Conservation (phyloP, 2,113 vertebrate genomes). For the Eleginops maclovinus region DNA sequence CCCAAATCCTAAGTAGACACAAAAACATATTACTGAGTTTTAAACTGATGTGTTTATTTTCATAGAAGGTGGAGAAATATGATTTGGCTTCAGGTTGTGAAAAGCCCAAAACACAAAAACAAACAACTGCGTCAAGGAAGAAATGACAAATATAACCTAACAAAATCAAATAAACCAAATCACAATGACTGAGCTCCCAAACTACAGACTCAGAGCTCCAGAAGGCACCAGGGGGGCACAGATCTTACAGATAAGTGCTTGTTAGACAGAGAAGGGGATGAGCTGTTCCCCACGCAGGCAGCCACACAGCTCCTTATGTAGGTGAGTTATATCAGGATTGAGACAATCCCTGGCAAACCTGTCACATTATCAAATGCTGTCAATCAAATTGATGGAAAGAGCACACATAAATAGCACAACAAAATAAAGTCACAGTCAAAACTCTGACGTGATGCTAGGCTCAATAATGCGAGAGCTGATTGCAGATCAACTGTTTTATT, state of each 20-base stretch:
- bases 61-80: neutral
- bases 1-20: neutral
- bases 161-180: neutral
- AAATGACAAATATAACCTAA: neutral
- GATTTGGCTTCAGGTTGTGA: neutral
- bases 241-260: neutral
- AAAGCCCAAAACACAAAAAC: neutral
- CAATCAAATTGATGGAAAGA: constrained; percentile 4
- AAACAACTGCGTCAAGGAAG: neutral
- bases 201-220: neutral
- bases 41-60: neutral
- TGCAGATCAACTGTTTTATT: neutral
- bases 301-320: neutral
- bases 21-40: neutral
- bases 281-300: neutral
- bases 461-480: neutral
- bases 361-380: neutral
- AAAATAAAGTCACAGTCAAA: neutral
- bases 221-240: neutral
- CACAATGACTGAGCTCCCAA: neutral
- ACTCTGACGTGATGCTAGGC: neutral
- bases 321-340: neutral
- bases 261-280: neutral
- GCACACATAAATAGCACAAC: neutral
- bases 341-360: constrained; percentile 1